Conservation (phyloP, 64 coral and sea anemone species). For the Montipora efflorescens region DNA sequence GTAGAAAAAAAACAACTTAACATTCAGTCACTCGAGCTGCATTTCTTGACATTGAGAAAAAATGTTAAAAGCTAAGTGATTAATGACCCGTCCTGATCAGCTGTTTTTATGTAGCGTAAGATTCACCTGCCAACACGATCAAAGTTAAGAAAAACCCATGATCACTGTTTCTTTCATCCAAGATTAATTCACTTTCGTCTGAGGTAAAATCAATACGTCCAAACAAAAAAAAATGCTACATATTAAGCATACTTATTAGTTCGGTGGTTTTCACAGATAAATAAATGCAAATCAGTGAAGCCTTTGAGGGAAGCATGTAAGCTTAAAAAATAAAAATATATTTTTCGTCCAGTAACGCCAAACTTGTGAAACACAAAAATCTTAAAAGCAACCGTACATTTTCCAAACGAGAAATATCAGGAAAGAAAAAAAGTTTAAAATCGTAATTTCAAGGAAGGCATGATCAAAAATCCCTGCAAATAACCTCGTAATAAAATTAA, state of each 20-base stretch:
- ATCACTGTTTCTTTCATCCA: conserved; percentile 18
- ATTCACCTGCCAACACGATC: not conserved
- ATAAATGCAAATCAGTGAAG: conserved; percentile 23
- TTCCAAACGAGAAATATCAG: conserved; percentile 5
- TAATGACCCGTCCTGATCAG: not conserved
- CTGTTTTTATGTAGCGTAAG: not conserved
- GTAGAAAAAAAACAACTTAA: not conserved
- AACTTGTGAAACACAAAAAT: not conserved
- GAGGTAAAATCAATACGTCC: not conserved
- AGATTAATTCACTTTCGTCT: conserved; percentile 29
- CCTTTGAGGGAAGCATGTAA: not conserved
- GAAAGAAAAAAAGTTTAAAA: not conserved
- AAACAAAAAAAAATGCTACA: not conserved
- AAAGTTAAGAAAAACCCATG: not conserved
- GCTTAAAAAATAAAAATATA: no score
- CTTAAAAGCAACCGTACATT: not conserved
- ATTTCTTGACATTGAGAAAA: not conserved
- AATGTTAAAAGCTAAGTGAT: not conserved
- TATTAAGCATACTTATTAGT: not conserved
- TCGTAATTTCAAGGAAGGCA: not conserved
- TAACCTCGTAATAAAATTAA: not conserved
- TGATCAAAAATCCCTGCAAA: not conserved
- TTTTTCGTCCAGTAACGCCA: not conserved
- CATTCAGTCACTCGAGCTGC: not conserved
- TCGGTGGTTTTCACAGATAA: not conserved